Evolutionary conservation across 2,888 invertebrate species (phyloP).

Genomic region (Tillus elongatus): DNA sequence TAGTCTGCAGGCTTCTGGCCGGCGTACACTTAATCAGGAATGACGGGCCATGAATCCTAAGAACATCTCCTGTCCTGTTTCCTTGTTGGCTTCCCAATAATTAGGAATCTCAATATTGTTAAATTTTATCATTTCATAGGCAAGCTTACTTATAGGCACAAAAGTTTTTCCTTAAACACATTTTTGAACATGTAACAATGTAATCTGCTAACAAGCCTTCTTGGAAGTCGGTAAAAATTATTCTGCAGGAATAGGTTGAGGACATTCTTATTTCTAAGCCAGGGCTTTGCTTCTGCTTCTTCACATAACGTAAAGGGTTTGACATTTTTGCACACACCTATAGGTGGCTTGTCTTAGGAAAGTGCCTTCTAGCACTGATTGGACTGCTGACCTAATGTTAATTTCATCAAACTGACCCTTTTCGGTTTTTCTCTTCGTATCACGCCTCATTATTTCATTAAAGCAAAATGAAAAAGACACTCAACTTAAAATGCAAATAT

Average conservation of each 20-base stretch:
- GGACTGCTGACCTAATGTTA: background rate
- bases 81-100: background rate
- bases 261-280: background rate
- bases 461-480: background rate
- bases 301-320: background rate
- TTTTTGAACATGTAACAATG: background rate
- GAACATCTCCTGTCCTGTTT: background rate
- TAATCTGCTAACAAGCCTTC: slow-evolving; percentile 1
- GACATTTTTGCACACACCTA: background rate
- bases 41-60: background rate
- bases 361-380: slow-evolving; percentile 1
- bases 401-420: background rate
- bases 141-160: background rate
- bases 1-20: slow-evolving; percentile 23
- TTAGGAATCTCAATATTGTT: background rate
- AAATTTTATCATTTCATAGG: background rate
- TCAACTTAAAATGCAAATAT: background rate
- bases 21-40: slow-evolving; percentile 12
- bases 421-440: background rate
- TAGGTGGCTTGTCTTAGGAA: background rate
- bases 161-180: background rate
- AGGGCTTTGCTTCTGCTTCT: background rate
- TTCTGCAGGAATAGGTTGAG: background rate
- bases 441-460: background rate
- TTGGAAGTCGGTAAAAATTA: background rate